Conservation (phyloP, 2,888 invertebrate genomes). For the Deroplatys truncata region DNA sequence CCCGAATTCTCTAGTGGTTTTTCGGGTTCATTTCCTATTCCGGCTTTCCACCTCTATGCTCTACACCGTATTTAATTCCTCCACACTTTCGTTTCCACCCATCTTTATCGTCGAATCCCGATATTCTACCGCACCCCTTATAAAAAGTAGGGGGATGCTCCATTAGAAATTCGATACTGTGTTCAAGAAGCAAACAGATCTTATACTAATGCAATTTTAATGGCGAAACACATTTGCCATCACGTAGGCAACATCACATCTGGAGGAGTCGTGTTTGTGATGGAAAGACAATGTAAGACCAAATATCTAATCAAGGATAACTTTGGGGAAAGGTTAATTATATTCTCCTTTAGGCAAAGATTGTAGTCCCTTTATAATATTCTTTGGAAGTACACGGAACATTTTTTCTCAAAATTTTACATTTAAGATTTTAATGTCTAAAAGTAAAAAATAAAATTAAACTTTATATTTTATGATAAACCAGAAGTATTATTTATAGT, state of each 20-base stretch:
- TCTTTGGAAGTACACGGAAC: no score
- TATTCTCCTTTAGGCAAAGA: no score
- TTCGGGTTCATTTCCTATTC: background rate
- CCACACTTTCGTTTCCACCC: background rate
- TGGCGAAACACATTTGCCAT: conserved; percentile 34
- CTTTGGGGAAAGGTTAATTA: no score
- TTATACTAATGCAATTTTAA: conserved; percentile 39
- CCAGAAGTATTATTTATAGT: no score
- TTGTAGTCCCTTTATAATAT: no score
- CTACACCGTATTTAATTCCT: background rate
- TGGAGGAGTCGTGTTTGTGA: background rate
- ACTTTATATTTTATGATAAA: no score
- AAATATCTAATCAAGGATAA: no score
- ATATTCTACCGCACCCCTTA: background rate
- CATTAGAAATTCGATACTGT: conserved; percentile 35
- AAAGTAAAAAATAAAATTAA: no score
- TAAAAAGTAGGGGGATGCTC: background rate
- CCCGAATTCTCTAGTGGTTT: background rate
- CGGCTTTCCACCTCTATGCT: background rate
- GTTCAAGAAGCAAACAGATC: conserved; percentile 31
- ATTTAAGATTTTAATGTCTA: no score
- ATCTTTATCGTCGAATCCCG: background rate
- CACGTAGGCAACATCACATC: conserved; percentile 1
- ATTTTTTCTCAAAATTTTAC: no score
- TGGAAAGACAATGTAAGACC: no score